These are phyloP conservation scores for Aurelia sp. DNA, from an alignment of 30 jellyfish, hydroid and myxozoan genomes.

Conservation along the genomic window DNA sequence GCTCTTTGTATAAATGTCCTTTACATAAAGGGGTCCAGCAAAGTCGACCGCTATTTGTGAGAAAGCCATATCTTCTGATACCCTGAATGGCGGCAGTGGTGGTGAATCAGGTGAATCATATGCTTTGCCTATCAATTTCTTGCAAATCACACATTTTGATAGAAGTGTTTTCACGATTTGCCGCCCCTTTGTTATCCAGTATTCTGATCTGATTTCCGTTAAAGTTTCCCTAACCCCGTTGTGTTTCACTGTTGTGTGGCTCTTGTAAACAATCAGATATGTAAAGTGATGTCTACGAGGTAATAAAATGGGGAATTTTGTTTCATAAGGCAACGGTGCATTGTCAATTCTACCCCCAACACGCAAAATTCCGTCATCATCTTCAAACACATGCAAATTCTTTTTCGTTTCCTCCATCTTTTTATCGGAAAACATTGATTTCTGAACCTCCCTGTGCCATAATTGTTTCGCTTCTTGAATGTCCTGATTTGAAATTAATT, in stretches of 20 bases:
- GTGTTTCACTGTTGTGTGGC: constrained; percentile 13
- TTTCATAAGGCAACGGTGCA: constrained; percentile 12
- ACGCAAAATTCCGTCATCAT: constrained; percentile 17
- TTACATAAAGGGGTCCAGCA: constrained; percentile 25
- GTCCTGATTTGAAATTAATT: too few species aligned
- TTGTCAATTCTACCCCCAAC: constrained; percentile 33
- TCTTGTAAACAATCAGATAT: background rate
- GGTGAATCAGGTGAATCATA: constrained; percentile 11
- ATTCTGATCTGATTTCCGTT: constrained; percentile 17
- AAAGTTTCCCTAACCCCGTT: constrained; percentile 28
- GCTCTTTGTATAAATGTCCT: background rate
- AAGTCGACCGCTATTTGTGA: constrained; percentile 36
- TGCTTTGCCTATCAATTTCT: constrained; percentile 7
- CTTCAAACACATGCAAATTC: background rate
- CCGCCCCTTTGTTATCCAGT: constrained; percentile 6
- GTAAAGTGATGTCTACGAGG: constrained; percentile 20
- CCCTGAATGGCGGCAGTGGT: constrained; percentile 17
- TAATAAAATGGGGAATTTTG: constrained; percentile 6
- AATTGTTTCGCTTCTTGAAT: background rate
- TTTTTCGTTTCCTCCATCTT: constrained; percentile 2
- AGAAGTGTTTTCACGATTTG: constrained; percentile 12
- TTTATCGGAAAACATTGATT: background rate
- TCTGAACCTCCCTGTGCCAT: constrained; percentile 12
- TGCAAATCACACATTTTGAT: constrained; percentile 3
- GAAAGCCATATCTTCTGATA: constrained; percentile 27